Percentiles rank a stretch among this genome's conserved stretches.
Conservation (phyloP, 2,797 vertebrate species). For the Anomalospiza imberbis region DNA sequence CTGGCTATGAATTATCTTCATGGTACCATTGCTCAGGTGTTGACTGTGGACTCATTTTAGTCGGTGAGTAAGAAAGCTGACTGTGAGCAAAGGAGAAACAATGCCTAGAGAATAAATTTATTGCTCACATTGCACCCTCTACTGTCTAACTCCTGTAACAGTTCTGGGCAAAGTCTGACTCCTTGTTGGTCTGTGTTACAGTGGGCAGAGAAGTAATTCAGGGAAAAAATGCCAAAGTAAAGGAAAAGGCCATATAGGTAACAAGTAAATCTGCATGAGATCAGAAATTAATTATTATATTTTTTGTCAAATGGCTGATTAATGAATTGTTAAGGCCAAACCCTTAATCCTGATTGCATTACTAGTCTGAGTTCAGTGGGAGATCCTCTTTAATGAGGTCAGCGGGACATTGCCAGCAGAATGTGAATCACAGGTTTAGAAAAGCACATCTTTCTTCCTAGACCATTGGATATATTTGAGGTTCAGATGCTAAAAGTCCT, state of each 20-base stretch:
- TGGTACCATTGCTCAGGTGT: not conserved
- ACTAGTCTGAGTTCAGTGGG: not conserved
- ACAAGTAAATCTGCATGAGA: not conserved
- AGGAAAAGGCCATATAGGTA: not conserved
- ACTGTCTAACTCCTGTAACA: slow-evolving; percentile 39
- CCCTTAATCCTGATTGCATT: not conserved
- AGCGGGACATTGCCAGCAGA: not conserved
- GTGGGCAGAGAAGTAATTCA: not conserved
- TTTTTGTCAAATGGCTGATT: not conserved
- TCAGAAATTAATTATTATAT: not conserved
- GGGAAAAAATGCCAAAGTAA: not conserved
- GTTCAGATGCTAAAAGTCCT: not conserved
- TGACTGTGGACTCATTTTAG: not conserved
- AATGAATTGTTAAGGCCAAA: not conserved
- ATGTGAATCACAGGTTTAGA: not conserved
- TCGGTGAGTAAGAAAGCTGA: not conserved
- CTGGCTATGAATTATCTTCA: not conserved
- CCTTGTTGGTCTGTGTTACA: not conserved
- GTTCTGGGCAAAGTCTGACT: not conserved
- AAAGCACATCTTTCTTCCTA: not conserved
- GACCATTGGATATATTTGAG: not conserved
- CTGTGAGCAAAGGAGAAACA: not conserved
- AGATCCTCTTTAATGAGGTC: not conserved
- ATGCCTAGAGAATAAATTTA: not conserved
- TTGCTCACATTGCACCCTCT: slow-evolving; percentile 72